Evolutionary conservation across 2,888 invertebrate species (phyloP).

Genomic region (Platycheirus rosarum): DNA sequence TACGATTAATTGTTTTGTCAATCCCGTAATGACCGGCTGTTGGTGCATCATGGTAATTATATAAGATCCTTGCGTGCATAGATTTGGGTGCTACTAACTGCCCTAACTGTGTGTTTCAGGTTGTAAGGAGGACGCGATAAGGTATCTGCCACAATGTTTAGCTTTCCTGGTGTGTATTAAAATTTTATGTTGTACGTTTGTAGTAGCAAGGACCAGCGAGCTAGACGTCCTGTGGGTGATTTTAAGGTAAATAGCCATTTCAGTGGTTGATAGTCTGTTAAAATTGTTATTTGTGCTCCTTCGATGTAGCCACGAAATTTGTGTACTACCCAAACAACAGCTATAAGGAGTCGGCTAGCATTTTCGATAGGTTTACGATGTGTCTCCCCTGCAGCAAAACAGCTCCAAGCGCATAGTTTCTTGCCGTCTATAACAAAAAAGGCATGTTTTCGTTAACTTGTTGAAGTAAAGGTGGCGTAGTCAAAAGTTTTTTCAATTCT

Average conservation of each 20-base stretch:
- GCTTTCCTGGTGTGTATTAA: conserved; percentile 15
- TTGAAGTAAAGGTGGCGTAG: conserved; percentile 6
- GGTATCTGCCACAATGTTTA: conserved; percentile 13
- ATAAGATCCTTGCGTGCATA: conserved; percentile 27
- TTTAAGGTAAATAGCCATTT: conserved; percentile 82
- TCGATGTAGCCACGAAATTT: conserved; percentile 12
- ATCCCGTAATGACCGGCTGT: conserved; percentile 69
- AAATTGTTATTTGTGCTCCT: conserved; percentile 13
- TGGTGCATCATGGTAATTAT: conserved; percentile 61
- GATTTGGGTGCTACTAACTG: no score
- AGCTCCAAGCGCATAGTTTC: conserved; percentile 9
- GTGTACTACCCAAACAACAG: conserved; percentile 9
- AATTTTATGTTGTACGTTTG: conserved; percentile 72
- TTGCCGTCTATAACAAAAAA: conserved; percentile 6
- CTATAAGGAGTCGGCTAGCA: not conserved
- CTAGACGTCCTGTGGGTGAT: conserved; percentile 77
- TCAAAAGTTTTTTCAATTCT: not conserved
- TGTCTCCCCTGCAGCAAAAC: conserved; percentile 17
- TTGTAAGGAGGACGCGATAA: conserved; percentile 19
- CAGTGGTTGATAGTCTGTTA: conserved; percentile 82
- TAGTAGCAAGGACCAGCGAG: conserved; percentile 71
- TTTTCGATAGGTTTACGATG: conserved; percentile 14
- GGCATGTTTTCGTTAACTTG: conserved; percentile 7
- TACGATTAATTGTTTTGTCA: conserved; percentile 50
- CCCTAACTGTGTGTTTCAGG: not conserved